Percentiles rank a stretch among this genome's conserved stretches.
Evolutionary conservation across 1,140 invertebrate genomes (phyloP).

Genomic region (Drosophila pseudoananassae): DNA sequence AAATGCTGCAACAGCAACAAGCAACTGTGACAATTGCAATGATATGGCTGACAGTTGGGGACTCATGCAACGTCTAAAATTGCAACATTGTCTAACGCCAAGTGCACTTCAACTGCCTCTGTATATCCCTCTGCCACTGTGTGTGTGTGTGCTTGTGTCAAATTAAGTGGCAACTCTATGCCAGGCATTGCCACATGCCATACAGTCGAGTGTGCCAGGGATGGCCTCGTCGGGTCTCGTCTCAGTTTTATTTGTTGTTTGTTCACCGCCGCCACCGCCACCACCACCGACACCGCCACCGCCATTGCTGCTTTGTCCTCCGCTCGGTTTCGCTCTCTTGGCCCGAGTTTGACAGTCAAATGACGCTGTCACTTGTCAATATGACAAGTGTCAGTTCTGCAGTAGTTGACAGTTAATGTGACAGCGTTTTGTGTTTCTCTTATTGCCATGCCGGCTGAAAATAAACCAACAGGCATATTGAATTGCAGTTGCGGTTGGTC

Average conservation of each 20-base stretch:
- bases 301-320: constrained; percentile 7
- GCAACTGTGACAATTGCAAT: constrained; percentile 80
- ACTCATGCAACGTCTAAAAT: constrained; percentile 67
- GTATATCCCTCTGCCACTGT: not conserved
- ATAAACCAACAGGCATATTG: constrained; percentile 78
- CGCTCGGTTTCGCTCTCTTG: constrained; percentile 2
- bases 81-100: constrained; percentile 78
- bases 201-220: constrained; percentile 47
- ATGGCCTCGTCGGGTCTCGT: constrained; percentile 40
- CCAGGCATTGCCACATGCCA: constrained; percentile 63
- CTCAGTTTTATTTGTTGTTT: constrained; percentile 45
- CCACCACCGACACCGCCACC: not conserved
- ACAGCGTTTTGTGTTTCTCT: constrained; percentile 69
- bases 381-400: constrained; percentile 79
- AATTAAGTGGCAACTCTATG: constrained; percentile 74
- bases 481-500: constrained; percentile 57
- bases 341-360: constrained; percentile 75
- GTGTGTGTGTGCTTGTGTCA: constrained; percentile 45
- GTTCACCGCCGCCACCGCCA: not conserved
- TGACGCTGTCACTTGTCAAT: constrained; percentile 81
- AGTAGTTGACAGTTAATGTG: constrained; percentile 81
- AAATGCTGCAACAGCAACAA: constrained; percentile 44
- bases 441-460: constrained; percentile 62
- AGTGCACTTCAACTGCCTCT: constrained; percentile 54
- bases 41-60: constrained; percentile 74